phyloP scores from a whole-genome alignment of 2,888 invertebrate genomes.

The Sisyra nigra region DNA sequence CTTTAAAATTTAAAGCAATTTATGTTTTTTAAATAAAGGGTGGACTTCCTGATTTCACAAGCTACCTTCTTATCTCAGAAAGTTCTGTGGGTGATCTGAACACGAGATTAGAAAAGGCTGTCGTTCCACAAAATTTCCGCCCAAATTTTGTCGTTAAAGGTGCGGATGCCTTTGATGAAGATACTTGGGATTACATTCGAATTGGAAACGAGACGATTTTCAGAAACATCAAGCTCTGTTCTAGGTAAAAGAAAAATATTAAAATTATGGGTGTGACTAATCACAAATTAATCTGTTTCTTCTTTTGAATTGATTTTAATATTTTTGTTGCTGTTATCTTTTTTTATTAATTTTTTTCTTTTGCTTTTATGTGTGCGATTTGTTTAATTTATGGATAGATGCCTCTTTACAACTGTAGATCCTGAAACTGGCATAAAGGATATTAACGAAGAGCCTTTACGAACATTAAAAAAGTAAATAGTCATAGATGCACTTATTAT shows the following conservation, averaged over 20 bases:
- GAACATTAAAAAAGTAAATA: conserved; percentile 43
- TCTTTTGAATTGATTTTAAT: background rate
- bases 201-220: conserved; percentile 44
- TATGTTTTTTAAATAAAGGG: conserved; percentile 29
- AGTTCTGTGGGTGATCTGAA: conserved; percentile 52
- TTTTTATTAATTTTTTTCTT: background rate
- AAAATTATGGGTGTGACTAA: no score
- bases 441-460: conserved; percentile 42
- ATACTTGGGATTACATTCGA: conserved; percentile 52
- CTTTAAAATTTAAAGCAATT: background rate
- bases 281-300: background rate
- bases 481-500: background rate
- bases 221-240: conserved; percentile 46
- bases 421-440: conserved; percentile 45
- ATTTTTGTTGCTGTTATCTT: background rate
- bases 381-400: conserved; percentile 26
- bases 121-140: conserved; percentile 41
- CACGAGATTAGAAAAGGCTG: conserved; percentile 33
- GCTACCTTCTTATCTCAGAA: conserved; percentile 49
- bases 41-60: conserved; percentile 46
- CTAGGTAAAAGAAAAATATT: conserved; percentile 28
- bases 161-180: conserved; percentile 43
- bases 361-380: background rate
- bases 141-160: conserved; percentile 51
- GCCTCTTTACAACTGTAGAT: conserved; percentile 54